Base-by-base conservation (phyloP, 2,113 vertebrate species). In the Dolichotis patagonum region DNA sequence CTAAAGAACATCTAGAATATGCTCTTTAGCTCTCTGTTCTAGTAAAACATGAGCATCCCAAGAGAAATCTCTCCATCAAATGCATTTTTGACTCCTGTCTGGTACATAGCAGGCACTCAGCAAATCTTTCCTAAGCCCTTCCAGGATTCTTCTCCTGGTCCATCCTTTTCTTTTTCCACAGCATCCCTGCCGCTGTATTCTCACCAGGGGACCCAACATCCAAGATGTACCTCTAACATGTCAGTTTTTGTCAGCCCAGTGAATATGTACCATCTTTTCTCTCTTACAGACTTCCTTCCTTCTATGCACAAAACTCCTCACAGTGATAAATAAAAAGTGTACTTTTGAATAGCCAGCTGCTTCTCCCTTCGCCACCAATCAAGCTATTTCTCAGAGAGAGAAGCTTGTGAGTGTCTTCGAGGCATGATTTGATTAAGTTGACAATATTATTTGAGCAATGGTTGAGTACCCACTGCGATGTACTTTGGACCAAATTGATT, bases 401-500 rank as follows among this genome's bases (percentile, higher is more conserved):
- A 96, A 97, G 97, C 98, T 94, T 97, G 96, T 96, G 97, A 98
- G 98, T 98, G 98, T 99, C 98, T 98, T 98, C 86, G 62, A 98
- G 98, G 98, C 98, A 98, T 98, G 98, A 98, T 99, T 99, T 99
- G 98, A 99, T 99, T 99, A 99, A 98, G 98, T 94, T 98, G 98
- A 99, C 98, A 98, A 98, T 99, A 98, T 98, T 98, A 98, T 98
- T 97, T 98, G 98, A 98, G 98, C 97, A 98, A 98, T 98, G 98
- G 98, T 97, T 98, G 98, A 98, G 98, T 98, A 98, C 98, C 98
- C 98, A 98, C 98, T 98, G 98, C 95, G 97, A 98, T 98, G 98
- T 98, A 98, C 98, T 98, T 99, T 98, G 98, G 98, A 98, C 98
- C 98, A 98, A 99, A 99, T 98, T 99, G 99, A 99, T 99, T 99